These are phyloP conservation scores for Cistogaster globosa DNA, from an alignment of 2,888 invertebrate genomes.

Conservation along the genomic window DNA sequence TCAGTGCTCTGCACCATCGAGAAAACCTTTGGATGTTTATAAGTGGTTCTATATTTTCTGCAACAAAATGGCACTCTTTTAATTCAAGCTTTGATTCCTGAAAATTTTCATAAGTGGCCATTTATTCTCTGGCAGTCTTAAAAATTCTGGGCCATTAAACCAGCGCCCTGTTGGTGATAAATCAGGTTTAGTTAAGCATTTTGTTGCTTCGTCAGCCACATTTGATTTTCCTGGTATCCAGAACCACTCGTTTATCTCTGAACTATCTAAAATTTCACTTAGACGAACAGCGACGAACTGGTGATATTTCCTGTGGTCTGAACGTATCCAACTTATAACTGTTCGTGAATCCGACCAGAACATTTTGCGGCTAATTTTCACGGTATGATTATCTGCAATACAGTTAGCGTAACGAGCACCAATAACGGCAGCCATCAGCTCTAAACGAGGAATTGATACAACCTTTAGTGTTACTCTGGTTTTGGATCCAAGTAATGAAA, in stretches of 20 bases:
- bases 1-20: constrained; percentile 37
- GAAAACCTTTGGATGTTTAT: constrained; percentile 52
- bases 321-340: constrained; percentile 40
- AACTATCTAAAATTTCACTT: constrained; percentile 47
- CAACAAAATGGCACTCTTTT: constrained; percentile 12
- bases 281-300: constrained; percentile 50
- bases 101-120: constrained; percentile 13
- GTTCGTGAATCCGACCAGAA: constrained; percentile 49
- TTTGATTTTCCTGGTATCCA: constrained; percentile 42
- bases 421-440: constrained; percentile 63
- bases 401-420: constrained; percentile 59
- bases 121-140: constrained; percentile 11
- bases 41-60: constrained; percentile 21
- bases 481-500: constrained; percentile 42
- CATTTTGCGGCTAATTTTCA: constrained; percentile 10
- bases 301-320: constrained; percentile 49
- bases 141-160: constrained; percentile 39
- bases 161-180: constrained; percentile 18
- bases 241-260: constrained; percentile 36
- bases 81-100: constrained; percentile 24
- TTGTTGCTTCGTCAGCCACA: constrained; percentile 42
- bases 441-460: constrained; percentile 56
- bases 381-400: constrained; percentile 1
- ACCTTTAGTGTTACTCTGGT: constrained; percentile 62
- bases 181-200: constrained; percentile 6